Base-by-base conservation (phyloP, 2,888 invertebrate genomes). In the Dolomedes plantarius region DNA sequence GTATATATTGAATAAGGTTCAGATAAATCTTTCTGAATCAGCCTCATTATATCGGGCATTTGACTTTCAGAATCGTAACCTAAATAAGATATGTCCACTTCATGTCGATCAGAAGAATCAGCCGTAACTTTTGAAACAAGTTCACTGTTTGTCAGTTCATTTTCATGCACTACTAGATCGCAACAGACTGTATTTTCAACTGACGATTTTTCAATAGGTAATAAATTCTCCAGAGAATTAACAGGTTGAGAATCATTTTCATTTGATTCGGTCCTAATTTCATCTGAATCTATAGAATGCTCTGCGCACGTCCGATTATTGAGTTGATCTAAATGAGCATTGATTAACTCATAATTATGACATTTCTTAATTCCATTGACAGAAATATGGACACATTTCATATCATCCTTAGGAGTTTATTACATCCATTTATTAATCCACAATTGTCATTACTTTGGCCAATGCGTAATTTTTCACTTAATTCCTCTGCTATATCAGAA, bases 1-100 rank as follows among this genome's bases (percentile, higher is more conserved):
- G 99, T 99, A 92, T 99, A 99, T 93, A 99, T 99, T 89, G 99
- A 99, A 93, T 99, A 99, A 50, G 99, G 99, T 94, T 99, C 99
- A 87, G 98, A 98, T 90, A 99, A 94, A 93, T 99, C 99, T 92
- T 98, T 98, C 91, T 98, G 98, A 92, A 99, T 99, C 91, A 99
- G 95, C 93, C 96, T 95, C 98, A 99, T 99, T 90, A 99, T 99
- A 92, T 97, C 96, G 90, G 97, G 97, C 97, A 99, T 98, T 93
- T 99, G 98, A 89, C 96, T 92, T 93, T 99, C 99, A 90, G 97
- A 97, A 93, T 97, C 95, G 92, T 98, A 99, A 50, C 91, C 91
- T 72, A 91, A 90, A 89, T 92, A 92, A 73, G 90, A 89, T 79
- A 92, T 91, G 28, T 76, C 81, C 2, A 75, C 68, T 41, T 72